Conservation (phyloP, 2,888 invertebrate species). For the Drosophila meridionalis region DNA sequence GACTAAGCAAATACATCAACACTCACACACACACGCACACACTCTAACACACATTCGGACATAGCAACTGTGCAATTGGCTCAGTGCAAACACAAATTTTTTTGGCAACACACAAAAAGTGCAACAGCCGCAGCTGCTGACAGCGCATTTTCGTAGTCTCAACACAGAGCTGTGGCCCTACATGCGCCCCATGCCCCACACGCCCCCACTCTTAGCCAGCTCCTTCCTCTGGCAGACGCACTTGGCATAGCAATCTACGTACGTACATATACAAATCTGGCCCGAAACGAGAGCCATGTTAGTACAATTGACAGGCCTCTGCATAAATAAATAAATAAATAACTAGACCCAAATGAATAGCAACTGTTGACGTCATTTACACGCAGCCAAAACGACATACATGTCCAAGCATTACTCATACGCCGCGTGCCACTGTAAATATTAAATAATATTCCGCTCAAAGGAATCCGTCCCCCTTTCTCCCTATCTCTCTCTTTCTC, state of each 20-base stretch:
- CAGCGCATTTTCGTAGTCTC: conserved; percentile 12
- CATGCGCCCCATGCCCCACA: accelerated
- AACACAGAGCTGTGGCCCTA: not conserved
- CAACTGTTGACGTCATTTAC: conserved; percentile 53
- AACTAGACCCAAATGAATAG: conserved; percentile 23
- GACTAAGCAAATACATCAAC: not conserved
- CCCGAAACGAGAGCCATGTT: conserved; percentile 44
- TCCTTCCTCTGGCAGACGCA: conserved; percentile 21
- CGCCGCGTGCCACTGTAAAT: conserved; percentile 42
- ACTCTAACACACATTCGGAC: not conserved
- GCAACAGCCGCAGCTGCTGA: conserved; percentile 55
- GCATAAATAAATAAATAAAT: conserved; percentile 44
- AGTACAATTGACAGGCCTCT: conserved; percentile 38
- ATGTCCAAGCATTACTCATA: conserved; percentile 57
- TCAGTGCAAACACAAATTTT: conserved; percentile 26
- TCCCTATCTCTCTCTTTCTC: not conserved
- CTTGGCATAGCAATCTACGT: conserved; percentile 44
- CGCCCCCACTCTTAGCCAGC: not conserved
- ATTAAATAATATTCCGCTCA: conserved; percentile 49
- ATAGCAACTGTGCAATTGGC: conserved; percentile 26
- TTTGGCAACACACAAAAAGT: conserved; percentile 46
- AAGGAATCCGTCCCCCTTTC: conserved; percentile 27
- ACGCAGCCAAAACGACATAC: not conserved
- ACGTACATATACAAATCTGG: conserved; percentile 20
- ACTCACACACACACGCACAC: not conserved